These are phyloP conservation scores for Drosophila aff. DNA, from an alignment of 1,140 invertebrate species.

Conservation along the genomic window DNA sequence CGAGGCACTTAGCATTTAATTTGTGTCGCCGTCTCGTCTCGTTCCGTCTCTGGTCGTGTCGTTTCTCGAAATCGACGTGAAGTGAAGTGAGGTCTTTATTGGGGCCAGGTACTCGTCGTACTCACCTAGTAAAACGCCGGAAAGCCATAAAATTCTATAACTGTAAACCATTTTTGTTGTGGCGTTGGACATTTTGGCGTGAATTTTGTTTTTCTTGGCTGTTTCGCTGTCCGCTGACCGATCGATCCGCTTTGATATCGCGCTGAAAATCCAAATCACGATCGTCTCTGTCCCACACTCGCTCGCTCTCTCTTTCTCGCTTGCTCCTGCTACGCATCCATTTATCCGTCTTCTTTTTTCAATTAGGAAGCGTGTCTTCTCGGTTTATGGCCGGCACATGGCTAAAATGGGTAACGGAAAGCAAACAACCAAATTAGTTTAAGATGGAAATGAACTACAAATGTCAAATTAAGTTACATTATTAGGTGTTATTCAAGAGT, in stretches of 20 bases:
- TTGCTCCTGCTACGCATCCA: conserved; percentile 70
- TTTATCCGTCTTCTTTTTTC: conserved; percentile 66
- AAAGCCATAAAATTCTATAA: conserved; percentile 85
- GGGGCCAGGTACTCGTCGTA: conserved; percentile 55
- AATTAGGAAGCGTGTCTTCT: conserved; percentile 72
- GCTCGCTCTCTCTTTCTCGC: conserved; percentile 31
- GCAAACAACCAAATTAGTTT: conserved; percentile 20
- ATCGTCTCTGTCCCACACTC: conserved; percentile 36
- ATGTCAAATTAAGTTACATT: background rate
- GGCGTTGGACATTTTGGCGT: conserved; percentile 77
- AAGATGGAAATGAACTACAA: conserved; percentile 29
- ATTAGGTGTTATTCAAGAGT: background rate
- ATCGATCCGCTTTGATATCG: conserved; percentile 39
- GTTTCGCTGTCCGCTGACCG: conserved; percentile 13
- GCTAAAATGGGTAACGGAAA: conserved; percentile 53
- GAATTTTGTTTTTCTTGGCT: conserved; percentile 37
- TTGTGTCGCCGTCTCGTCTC: conserved; percentile 49
- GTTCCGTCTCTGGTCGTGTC: conserved; percentile 17
- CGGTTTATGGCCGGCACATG: conserved; percentile 76
- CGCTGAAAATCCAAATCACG: conserved; percentile 52
- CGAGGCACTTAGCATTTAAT: conserved; percentile 79
- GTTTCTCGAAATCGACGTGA: conserved; percentile 9
- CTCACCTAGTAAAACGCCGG: conserved; percentile 84
- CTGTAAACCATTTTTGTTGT: conserved; percentile 85
- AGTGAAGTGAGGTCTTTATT: conserved; percentile 39